A percentile compares a stretch with the other conserved stretches of the same genome.
Conservation (phyloP, 2,888 invertebrate species). For the Podabrus alpinus region DNA sequence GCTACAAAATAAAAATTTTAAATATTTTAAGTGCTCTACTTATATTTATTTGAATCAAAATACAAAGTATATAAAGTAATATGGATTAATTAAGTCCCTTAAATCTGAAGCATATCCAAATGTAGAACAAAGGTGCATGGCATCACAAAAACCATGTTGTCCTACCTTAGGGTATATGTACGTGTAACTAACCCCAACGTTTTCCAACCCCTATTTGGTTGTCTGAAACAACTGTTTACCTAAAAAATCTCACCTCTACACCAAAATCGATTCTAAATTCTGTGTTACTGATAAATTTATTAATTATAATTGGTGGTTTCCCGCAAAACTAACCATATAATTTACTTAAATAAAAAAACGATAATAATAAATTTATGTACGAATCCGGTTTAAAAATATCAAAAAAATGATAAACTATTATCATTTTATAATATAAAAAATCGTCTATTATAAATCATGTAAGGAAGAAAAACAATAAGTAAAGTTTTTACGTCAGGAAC, state of each 20-base stretch:
- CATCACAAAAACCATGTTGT: neutral
- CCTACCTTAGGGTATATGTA: neutral
- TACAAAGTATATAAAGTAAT: no score
- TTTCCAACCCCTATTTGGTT: neutral
- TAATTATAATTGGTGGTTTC: neutral
- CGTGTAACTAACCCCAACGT: neutral
- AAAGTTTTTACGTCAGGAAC: slow-evolving; percentile 1
- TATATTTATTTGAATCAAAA: no score
- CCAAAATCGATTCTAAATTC: neutral
- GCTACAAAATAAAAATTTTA: no score
- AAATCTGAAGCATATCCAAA: neutral
- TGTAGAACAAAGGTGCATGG: neutral
- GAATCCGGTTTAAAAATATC: no score
- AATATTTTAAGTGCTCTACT: no score
- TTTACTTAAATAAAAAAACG: no score
- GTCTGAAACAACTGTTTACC: neutral
- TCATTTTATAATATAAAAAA: neutral
- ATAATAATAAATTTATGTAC: no score
- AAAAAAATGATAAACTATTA: neutral
- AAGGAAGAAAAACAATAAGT: neutral
- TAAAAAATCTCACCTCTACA: neutral
- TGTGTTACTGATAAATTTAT: neutral
- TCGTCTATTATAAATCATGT: slow-evolving; percentile 1
- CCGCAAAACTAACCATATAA: no score
- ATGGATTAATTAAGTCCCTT: no score